Evolutionary conservation across 2,888 invertebrate genomes (phyloP).

Genomic region (Parascotia fuliginaria): DNA sequence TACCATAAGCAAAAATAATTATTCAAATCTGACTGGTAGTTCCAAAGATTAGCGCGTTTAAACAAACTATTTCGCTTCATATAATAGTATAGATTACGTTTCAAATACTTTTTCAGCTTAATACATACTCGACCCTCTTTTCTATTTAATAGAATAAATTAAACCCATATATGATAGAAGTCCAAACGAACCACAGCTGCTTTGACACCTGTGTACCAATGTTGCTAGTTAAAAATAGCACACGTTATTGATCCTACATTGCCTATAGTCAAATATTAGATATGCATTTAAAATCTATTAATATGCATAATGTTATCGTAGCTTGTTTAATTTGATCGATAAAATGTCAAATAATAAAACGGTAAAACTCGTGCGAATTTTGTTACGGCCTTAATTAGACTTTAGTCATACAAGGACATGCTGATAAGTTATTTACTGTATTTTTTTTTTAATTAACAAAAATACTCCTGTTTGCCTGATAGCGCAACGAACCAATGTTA

Average conservation of each 20-base stretch:
- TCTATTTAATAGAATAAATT: constrained; percentile 5
- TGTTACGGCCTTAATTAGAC: constrained; percentile 3
- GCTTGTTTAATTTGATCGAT: not conserved
- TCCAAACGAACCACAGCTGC: constrained; percentile 30
- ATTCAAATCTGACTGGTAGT: too few relatives aligned
- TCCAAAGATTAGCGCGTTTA: too few relatives aligned
- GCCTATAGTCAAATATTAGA: too few relatives aligned
- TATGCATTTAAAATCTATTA: too few relatives aligned
- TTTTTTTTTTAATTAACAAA: too few relatives aligned
- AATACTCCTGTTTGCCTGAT: too few relatives aligned
- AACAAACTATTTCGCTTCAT: too few relatives aligned
- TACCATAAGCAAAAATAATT: too few relatives aligned
- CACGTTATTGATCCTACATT: constrained; percentile 15
- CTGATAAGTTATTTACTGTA: not conserved
- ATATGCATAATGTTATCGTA: not conserved
- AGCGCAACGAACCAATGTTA: too few relatives aligned
- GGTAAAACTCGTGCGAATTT: not conserved
- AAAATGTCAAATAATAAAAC: not conserved
- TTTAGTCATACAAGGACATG: not conserved
- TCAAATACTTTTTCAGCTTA: not conserved
- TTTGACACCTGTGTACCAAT: constrained; percentile 32
- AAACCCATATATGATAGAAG: constrained; percentile 20
- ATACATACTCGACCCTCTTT: not conserved
- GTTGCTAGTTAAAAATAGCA: constrained; percentile 32
- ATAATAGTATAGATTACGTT: too few relatives aligned